phyloP scores from a whole-genome alignment of 92 coral and sea anemone species.

The Zoanthus gigantus region DNA sequence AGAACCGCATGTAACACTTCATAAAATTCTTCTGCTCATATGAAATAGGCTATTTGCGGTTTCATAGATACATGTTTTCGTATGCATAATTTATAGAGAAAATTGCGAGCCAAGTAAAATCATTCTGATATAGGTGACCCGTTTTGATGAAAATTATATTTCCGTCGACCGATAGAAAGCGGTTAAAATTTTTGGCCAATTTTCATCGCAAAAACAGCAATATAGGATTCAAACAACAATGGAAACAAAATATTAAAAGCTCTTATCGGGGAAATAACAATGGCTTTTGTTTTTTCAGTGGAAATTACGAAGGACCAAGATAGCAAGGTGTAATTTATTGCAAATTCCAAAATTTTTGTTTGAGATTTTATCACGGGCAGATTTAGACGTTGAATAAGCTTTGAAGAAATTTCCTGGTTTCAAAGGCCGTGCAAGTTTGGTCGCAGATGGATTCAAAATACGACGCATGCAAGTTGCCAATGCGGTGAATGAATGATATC shows the following conservation, averaged over 20 bases:
- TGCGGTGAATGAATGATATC: conserved; percentile 1
- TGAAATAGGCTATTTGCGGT: conserved; percentile 12
- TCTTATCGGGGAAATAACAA: background rate
- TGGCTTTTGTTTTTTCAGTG: background rate
- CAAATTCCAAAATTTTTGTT: background rate
- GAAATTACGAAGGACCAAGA: no score
- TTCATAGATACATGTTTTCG: background rate
- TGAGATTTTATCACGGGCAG: background rate
- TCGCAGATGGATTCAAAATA: conserved; percentile 1
- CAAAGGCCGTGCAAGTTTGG: background rate
- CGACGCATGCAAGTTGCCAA: background rate
- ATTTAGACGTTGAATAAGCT: background rate
- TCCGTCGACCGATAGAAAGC: background rate
- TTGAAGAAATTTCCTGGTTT: background rate
- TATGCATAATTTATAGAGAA: conserved; percentile 10
- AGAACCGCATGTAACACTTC: conserved; percentile 15
- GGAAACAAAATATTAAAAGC: background rate
- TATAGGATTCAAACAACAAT: background rate
- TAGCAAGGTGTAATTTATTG: no score
- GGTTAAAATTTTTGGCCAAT: background rate
- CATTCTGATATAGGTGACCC: conserved; percentile 8
- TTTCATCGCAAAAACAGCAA: background rate
- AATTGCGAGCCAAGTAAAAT: conserved; percentile 3
- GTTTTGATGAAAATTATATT: background rate
- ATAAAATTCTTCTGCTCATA: background rate